Base-by-base conservation (phyloP, 2,888 invertebrate genomes). In the Brachypterus glaber region DNA sequence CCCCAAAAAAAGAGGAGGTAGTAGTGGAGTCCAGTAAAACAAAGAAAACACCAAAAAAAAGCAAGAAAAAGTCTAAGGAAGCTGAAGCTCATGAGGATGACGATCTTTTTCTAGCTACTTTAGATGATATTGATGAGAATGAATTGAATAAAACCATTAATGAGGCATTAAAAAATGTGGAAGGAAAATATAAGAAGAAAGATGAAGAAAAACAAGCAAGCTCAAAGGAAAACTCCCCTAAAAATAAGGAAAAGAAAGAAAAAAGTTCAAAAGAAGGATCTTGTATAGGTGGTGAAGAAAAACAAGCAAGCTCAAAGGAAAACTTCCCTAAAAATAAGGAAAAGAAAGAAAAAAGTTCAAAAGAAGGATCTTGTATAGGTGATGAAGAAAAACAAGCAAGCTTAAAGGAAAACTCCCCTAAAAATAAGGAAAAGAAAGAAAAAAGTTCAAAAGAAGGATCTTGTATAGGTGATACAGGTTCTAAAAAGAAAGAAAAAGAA, bases 91-190 rank as follows among this genome's bases (percentile, higher is more conserved):
- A 79, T 57, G 71, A 74, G 52, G 74, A 82, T 65, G 76, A 78
- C 17, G 77, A 79, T 39, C 86, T 88, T 63, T 78, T 78, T 52
- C 71, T 74, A 50, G 80, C 79, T n/a, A n/a, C n/a, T n/a, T n/a
- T n/a, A n/a, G n/a, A n/a, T n/a, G n/a, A n/a, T n/a, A n/a, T n/a
- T n/a, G 54, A 59, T 41, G 48, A 54, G 12, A 53, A 59, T 42
- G 34, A 51, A 12, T 47, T 62, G 17, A 59, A 64, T 45, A 56
- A 54, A 48, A 61, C 55, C 17, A 46, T 58, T 26, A 56, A 57
- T 34, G 54, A 53, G 32, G 53, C 51, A 12, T 18, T 43, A 15
- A 41, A 43, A 38, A 41, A 33, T 15, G 24, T 46, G 16, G 45
- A 51, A 21, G 13, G 41, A 17, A 44, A 51, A 33, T 41, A 33